Evolutionary conservation across 1,140 invertebrate genomes (phyloP), one percentile per base, ranked within the genome.

Genomic region (Theocolax elegans): DNA sequence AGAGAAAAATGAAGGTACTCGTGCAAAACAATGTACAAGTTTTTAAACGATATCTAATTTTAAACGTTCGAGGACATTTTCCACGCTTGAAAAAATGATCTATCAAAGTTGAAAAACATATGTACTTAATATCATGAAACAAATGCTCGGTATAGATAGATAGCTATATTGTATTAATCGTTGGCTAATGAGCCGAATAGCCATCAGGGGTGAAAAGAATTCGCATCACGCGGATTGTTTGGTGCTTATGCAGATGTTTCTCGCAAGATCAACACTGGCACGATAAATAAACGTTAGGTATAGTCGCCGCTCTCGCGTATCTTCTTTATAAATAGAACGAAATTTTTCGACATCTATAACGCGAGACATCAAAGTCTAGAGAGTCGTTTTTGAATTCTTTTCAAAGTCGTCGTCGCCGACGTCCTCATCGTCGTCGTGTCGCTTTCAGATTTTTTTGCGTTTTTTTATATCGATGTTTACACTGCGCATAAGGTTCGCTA

Each of bases 131-230:
- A 35, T 35, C 10, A 6, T 35, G 4, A 35, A 35, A 35, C 31
- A 35, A 35, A 35, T 35, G n/a, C 10, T 35, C 31, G 4, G 10
- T 35, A 13, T 19, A 6, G 17, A 48, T 48, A 21, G 2, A 19
- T 48, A 27, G 21, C 12, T 8, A 6, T 23, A n/a, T 56, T 1
- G 9, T 35, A 35, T 35, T 56, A 17, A 63, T 49, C 9, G 23
- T 48, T 64, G 46, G 29, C 29, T 40, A 64, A 64, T 42, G 31
- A 65, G 23, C 23, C 35, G 35, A 60, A 29, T 44, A n/a, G 10
- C 42, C 10, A 46, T 2, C n/a, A 40, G n/a, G n/a, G n/a, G 17
- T 10, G 9, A 65, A 53, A 65, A 65, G 46, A 54, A 64, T 64
- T 9, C 15, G 17, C n/a, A 19, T 21, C 53, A 42, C 25, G 59